Base-by-base conservation (phyloP, 1,140 invertebrate genomes). In the Leguminivora glycinivorella region DNA sequence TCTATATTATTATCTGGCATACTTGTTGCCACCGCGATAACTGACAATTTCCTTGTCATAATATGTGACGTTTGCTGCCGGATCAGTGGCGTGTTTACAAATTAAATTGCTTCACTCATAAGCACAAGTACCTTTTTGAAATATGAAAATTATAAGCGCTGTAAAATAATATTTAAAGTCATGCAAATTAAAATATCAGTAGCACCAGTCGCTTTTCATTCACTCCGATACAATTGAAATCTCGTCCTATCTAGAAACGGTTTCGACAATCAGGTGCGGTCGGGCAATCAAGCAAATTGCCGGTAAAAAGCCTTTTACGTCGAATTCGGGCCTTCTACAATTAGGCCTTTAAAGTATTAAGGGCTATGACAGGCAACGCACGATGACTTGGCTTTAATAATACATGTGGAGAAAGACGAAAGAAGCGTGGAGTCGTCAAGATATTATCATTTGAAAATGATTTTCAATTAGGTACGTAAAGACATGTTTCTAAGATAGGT, bases 261-360 rank as follows among this genome's bases (percentile, higher is more conserved):
- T 63, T 31, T 19, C 25, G 25, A 31, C 58, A 63, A 63, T 63
- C 58, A 34, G 24, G 56, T 58, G 63, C 63, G 29, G 63, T 67
- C 66, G 22, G 17, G 66, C 74, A 79, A 75, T 79, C 79, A 77
- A 47, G 71, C 67, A 81, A 81, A 81, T 82, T 73, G 78, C 63
- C 56, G 68, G 43, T 76, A 75, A 80, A 80, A 72, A 69, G 77
- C 72, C 72, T 72, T 76, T 77, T 77, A 72, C 43, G 63, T 26
- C 73, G 47, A n/a, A 73, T 68, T 77, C 78, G 76, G 73, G 58
- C 17, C 25, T 29, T 58, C 47, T 52, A 43, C 75, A 77, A 80
- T 80, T 80, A 76, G 77, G 52, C 68, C 68, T 72, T 82, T 78
- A 75, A 78, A 75, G 56, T 77, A 76, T 80, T 80, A 73, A 79